These are phyloP conservation scores for Callorhinus ursinus DNA, from an alignment of 2,113 vertebrate species.

Conservation along the genomic window DNA sequence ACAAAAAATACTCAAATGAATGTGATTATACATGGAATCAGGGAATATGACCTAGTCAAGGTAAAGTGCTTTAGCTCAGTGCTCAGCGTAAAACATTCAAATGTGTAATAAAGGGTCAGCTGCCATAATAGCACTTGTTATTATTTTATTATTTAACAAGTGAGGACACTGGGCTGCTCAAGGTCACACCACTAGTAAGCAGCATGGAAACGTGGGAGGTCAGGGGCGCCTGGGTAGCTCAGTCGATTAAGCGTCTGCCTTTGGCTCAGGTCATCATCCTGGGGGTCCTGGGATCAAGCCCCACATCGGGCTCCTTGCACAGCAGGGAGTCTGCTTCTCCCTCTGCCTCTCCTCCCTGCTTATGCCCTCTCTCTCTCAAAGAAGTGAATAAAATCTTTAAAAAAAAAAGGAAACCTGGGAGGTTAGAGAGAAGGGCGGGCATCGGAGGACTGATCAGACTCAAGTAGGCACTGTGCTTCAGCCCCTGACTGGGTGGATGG, in stretches of 20 bases:
- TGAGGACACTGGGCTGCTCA: not conserved
- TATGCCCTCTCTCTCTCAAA: too few species aligned
- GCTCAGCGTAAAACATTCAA: not conserved
- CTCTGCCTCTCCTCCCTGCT: too few species aligned
- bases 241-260: too few species aligned
- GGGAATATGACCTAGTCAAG: not conserved
- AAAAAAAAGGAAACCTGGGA: not conserved
- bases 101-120: not conserved
- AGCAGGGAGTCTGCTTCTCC: too few species aligned
- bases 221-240: not conserved
- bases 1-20: not conserved
- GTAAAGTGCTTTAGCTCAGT: not conserved
- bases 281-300: too few species aligned
- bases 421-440: not conserved
- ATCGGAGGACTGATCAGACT: not conserved
- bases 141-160: not conserved
- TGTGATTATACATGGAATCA: not conserved
- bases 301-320: too few species aligned
- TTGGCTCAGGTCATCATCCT: too few species aligned
- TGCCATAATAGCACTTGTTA: not conserved
- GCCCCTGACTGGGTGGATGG: not conserved
- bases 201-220: not conserved
- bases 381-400: too few species aligned
- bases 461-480: not conserved
- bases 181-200: not conserved